Evolutionary conservation across 2,113 vertebrate genomes (phyloP), one percentile per base, ranked within the genome.

Genomic region (Romanogobio albipinnatus): DNA sequence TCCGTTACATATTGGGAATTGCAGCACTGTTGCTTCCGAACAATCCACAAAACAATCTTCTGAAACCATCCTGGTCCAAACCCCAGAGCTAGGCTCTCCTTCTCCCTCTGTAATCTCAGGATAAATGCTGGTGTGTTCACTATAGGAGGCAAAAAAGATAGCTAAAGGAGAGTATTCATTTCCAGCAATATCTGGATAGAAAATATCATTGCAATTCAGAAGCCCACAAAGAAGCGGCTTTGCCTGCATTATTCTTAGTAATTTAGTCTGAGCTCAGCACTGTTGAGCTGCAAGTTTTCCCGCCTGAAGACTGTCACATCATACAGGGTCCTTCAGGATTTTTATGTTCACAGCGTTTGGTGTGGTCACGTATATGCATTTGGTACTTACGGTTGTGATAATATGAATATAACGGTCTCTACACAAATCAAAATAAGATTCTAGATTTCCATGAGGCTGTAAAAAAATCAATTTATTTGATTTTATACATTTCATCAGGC

Each of bases 151-250:
- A 49, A 13, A 62, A 66, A 11, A 77, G 39, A 84, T 78, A 36
- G 71, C 78, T 86, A 47, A 84, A 82, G 53, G 81, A 84, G 29
- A 36, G 70, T 45, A 68, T 85, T 82, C 58, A 74, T 82, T 86
- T 86, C 83, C 14, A 59, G 49, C 58, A 61, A 71, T 53, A 51
- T 76, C 83, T 68, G 71, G 53, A 85, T 85, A 62, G 80, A 75
- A 85, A 85, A 89, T 87, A 75, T 85, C 83, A 86, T 10, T 45
- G 79, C 75, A 85, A 68, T 87, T 87, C 83, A 77, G 47, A 79
- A 29, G 39, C n/a, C 64, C 43, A 49, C 53, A 71, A 85, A 62
- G 73, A 36, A 77, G 53, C 6, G 11, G 51, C 33, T 83, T 64
- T 71, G 59, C 59, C 33, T 75, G 49, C 43, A 62, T 78, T 68